Base-by-base conservation (phyloP, 2,113 vertebrate genomes). In the Jaculus jaculus region DNA sequence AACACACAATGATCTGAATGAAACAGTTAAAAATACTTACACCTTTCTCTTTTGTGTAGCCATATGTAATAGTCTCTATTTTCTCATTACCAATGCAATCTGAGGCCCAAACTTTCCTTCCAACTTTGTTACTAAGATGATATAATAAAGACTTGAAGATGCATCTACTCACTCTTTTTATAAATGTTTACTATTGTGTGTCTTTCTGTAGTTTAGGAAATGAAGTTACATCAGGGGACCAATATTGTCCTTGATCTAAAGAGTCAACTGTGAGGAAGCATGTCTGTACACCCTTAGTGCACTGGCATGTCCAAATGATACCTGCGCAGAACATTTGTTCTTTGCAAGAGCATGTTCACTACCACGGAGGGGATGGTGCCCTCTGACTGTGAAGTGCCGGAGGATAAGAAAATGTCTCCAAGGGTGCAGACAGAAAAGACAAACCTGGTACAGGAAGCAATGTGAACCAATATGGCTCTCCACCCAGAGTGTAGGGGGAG, bases 11-110 rank as follows among this genome's bases (percentile, higher is more conserved):
- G 47, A 71, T 77, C 26, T 86, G 79, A 84, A 74, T 92, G 28
- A 83, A 93, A 72, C 47, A 66, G 94, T 87, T 63, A 81, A 87
- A 84, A 78, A 23, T n/a, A 75, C 83, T 72, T 60, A 86, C 34
- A 61, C 72, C 20, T 78, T 89, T 81, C 60, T 86, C 13, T 93
- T 90, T 51, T 80, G 61, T 65, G 9, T 89, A 47, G 84, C n/a
- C 1, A 8, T 42, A 21, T 32, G 5, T 89, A 20, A 1, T 78
- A 32, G 75, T 65, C 90, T 84, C 28, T 92, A 68, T 51, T 93
- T 96, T 86, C n/a, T 87, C 39, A 93, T 32, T 73, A 63, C 8
- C 16, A 65, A 39, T 11, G 23, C 60, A 87, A 72, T 24, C 26
- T 88, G 23, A 39, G 65, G 13, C 2, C 39, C 28, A 74, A 26